Percentiles rank a stretch among this genome's conserved stretches.
Evolutionary conservation across 2,113 vertebrate species (phyloP).

Genomic region (Prinia subflava): DNA sequence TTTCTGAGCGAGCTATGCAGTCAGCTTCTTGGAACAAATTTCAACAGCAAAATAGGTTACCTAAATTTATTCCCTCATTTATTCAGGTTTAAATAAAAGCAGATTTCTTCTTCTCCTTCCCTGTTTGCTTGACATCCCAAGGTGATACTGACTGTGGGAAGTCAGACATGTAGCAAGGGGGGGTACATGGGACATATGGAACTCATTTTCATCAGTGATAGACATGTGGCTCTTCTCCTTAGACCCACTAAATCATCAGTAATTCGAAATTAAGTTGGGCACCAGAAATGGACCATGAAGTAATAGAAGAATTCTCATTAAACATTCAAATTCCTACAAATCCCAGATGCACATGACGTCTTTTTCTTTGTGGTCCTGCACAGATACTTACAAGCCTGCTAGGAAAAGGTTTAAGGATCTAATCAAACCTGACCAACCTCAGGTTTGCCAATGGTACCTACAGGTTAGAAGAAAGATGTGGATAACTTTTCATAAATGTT

Average conservation of each 20-base stretch:
- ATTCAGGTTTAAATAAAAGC: constrained; percentile 58
- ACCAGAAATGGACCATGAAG: not conserved
- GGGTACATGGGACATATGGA: not conserved
- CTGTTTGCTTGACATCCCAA: constrained; percentile 4
- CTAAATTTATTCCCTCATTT: constrained; percentile 21
- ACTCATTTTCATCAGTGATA: not conserved
- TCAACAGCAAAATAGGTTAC: constrained; percentile 7
- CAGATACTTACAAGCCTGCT: not conserved
- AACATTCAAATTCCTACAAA: not conserved
- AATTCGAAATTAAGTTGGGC: not conserved
- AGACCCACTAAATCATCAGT: not conserved
- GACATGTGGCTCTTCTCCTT: not conserved
- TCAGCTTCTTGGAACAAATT: constrained; percentile 4
- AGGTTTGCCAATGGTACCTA: not conserved
- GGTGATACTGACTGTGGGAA: not conserved
- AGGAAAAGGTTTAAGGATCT: not conserved
- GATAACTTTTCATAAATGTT: not conserved
- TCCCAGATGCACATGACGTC: not conserved
- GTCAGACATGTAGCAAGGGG: not conserved
- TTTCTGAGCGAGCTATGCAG: not conserved
- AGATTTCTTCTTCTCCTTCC: constrained; percentile 32
- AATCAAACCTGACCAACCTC: not conserved
- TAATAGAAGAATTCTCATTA: not conserved
- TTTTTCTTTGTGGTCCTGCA: not conserved
- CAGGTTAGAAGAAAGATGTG: not conserved